Base-by-base conservation (phyloP, 2,797 vertebrate genomes). In the Hippopotamyrus pictus region DNA sequence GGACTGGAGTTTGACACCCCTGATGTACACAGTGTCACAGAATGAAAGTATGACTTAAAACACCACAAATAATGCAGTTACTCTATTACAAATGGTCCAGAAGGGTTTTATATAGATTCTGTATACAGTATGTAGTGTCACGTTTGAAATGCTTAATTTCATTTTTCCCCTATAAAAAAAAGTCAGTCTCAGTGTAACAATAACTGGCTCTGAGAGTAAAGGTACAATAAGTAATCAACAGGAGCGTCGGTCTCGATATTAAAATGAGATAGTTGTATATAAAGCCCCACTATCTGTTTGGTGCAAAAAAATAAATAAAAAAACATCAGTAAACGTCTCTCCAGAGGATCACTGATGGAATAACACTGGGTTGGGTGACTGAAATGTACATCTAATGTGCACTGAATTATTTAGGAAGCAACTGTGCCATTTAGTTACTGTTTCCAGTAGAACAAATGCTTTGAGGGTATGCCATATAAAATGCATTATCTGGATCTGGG, bases 321-420 rank as follows among this genome's bases (percentile, higher is more conserved):
- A 69, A 37, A 37, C 29, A 37, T 37, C 73, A n/a, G 73, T 76
- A 17, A 76, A 41, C 7, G 69, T 79, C 73, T 79, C 37, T 79
- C 73, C 37, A 0, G 41, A 79, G 73, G 73, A 79, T 79, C 33
- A n/a, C n/a, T 79, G 73, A 44, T 50, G 44, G 44, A n/a, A 29
- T 51, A 51, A 51, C 44, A 84, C 46, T 51, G 11, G 25, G 73
- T 19, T 84, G 46, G 82, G 82, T 51, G 44, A 51, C 46, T 22
- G 46, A 22, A 25, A 84, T 84, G 19, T 51, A 8, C 82, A 84
- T 25, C 82, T 84, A 84, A 84, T 84, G 82, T 50, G 44, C 44
- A 84, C 48, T 84, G 22, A 51, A 29, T 84, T 84, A 79, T 79
- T 79, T 79, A 84, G 44, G 22, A 84, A 84, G 82, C 48, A 84